Percentiles rank a stretch among this genome's conserved stretches.
These are phyloP conservation scores for Cataglyphis rosenhaueri DNA, from an alignment of 2,888 invertebrate genomes.

Conservation along the genomic window DNA sequence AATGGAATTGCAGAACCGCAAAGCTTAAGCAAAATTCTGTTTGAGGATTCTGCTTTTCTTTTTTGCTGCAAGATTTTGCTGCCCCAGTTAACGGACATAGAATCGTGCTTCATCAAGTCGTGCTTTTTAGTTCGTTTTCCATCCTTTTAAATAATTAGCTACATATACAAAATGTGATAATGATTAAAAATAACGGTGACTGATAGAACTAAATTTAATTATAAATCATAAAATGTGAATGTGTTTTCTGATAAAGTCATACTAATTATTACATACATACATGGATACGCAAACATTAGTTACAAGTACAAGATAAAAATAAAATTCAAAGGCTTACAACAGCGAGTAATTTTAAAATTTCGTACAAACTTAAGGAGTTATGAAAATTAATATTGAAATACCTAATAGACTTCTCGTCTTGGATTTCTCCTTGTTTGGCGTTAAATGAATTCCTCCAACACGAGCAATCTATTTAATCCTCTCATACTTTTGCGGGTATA, in stretches of 20 bases:
- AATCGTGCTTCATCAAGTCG: slow-evolving; percentile 5
- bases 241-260: neutral
- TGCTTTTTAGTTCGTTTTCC: neutral
- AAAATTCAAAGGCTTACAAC: neutral
- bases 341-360: neutral
- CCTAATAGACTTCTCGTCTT: slow-evolving; percentile 14
- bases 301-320: neutral
- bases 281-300: neutral
- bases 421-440: slow-evolving; percentile 19
- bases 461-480: slow-evolving; percentile 31
- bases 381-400: slow-evolving; percentile 33
- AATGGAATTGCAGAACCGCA: slow-evolving; percentile 6
- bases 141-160: neutral
- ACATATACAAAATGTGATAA: neutral
- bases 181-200: neutral
- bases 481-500: slow-evolving; percentile 16
- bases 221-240: neutral
- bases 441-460: slow-evolving; percentile 40
- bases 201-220: neutral
- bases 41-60: neutral
- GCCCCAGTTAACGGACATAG: slow-evolving; percentile 17
- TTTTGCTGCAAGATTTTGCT: neutral
- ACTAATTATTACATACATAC: neutral
- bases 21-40: slow-evolving; percentile 1
- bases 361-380: neutral